These are phyloP conservation scores for Halichoeres trimaculatus DNA, from an alignment of 2,113 vertebrate genomes.

Conservation along the genomic window DNA sequence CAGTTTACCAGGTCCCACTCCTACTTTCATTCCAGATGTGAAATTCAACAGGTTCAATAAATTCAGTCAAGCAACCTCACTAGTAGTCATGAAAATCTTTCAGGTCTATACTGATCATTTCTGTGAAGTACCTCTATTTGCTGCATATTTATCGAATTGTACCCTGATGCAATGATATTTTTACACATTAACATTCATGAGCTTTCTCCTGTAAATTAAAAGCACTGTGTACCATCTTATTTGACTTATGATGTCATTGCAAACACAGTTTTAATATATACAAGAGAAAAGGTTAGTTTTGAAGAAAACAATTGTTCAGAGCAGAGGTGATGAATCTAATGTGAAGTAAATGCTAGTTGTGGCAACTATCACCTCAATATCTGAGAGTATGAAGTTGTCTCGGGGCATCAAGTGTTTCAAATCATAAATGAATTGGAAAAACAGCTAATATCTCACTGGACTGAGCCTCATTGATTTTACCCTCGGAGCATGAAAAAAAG, in stretches of 20 bases:
- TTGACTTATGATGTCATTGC: neutral
- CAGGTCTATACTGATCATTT: no score
- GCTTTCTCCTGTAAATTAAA: neutral
- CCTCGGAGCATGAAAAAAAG: conserved; percentile 62
- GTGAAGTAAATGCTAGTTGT: conserved; percentile 47
- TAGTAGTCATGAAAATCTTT: no score
- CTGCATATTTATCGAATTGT: no score
- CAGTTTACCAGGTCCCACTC: neutral
- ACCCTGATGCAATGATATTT: neutral
- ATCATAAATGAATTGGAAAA: conserved; percentile 77
- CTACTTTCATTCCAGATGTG: neutral
- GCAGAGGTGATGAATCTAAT: conserved; percentile 38
- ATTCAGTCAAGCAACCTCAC: no score
- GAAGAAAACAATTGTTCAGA: conserved; percentile 7
- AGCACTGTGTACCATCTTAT: neutral
- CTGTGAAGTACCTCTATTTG: no score
- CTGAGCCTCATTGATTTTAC: conserved; percentile 73
- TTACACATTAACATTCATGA: neutral
- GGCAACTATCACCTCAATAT: conserved; percentile 46
- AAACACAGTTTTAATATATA: neutral
- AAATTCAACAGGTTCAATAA: neutral
- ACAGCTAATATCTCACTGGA: conserved; percentile 73
- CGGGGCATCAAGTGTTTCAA: conserved; percentile 69
- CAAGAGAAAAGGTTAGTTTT: no score
- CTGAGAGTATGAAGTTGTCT: conserved; percentile 46